Percentiles rank a stretch among this genome's conserved stretches.
These are phyloP conservation scores for Buphagus erythrorhynchus DNA, from an alignment of 2,797 vertebrate species.

Conservation along the genomic window DNA sequence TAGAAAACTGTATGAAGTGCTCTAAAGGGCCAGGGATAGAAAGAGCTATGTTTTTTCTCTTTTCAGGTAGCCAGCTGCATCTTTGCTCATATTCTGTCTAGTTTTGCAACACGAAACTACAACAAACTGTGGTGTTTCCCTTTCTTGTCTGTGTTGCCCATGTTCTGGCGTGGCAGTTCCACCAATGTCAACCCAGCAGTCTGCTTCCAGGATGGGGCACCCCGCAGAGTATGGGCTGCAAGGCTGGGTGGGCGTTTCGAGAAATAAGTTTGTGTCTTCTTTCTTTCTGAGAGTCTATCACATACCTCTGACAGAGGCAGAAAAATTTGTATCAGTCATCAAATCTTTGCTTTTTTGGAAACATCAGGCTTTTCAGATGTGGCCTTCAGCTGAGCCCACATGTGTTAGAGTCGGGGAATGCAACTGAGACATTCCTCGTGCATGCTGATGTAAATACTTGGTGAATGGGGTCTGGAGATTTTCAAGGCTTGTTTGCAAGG, in stretches of 20 bases:
- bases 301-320: not conserved
- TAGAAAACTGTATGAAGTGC: not conserved
- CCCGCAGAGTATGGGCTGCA: not conserved
- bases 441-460: not conserved
- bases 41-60: not conserved
- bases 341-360: not conserved
- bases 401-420: not conserved
- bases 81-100: not conserved
- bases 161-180: not conserved
- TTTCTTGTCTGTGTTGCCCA: not conserved
- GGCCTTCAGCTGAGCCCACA: not conserved
- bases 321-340: not conserved
- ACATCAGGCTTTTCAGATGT: not conserved
- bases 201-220: not conserved
- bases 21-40: not conserved
- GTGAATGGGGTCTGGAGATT: not conserved
- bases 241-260: not conserved
- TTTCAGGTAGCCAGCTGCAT: not conserved
- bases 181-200: not conserved
- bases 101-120: not conserved
- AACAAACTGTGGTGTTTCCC: not conserved
- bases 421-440: not conserved
- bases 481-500: constrained; percentile 14
- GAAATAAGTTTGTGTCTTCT: not conserved
- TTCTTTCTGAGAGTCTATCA: not conserved